Evolutionary conservation across 2,888 invertebrate genomes (phyloP).

Genomic region (Cerastis rubricosa): DNA sequence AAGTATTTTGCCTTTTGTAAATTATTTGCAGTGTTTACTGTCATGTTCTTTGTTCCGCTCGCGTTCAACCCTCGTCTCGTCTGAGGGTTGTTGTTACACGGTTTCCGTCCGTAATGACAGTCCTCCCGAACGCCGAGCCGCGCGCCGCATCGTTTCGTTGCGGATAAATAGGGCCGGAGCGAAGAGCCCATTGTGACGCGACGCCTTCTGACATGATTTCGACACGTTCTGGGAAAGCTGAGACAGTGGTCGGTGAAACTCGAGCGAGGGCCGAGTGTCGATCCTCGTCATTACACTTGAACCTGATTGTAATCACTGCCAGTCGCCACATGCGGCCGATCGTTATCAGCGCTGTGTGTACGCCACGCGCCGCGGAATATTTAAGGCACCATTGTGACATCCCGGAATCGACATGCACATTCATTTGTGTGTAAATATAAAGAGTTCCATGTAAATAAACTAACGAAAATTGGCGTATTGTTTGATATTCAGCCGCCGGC

Average conservation of each 20-base stretch:
- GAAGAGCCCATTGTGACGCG: slow-evolving; percentile 34
- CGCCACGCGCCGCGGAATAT: slow-evolving; percentile 27
- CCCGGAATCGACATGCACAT: slow-evolving; percentile 13
- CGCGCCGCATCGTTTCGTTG: slow-evolving; percentile 15
- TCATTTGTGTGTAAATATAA: slow-evolving; percentile 31
- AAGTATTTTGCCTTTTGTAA: slow-evolving; percentile 52
- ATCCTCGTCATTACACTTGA: slow-evolving; percentile 10
- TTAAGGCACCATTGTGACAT: slow-evolving; percentile 33
- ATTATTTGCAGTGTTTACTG: slow-evolving; percentile 62
- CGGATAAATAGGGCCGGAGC: slow-evolving; percentile 34
- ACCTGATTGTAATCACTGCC: slow-evolving; percentile 27
- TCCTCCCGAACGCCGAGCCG: slow-evolving; percentile 9
- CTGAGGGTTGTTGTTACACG: slow-evolving; percentile 57
- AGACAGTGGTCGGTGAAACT: slow-evolving; percentile 45
- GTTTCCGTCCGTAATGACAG: slow-evolving; percentile 56
- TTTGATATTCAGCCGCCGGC: slow-evolving; percentile 29
- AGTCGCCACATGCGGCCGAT: slow-evolving; percentile 30
- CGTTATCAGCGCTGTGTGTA: slow-evolving; percentile 18
- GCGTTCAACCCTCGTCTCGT: slow-evolving; percentile 56
- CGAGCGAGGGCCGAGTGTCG: not conserved
- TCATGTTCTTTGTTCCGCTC: slow-evolving; percentile 52
- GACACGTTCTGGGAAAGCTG: slow-evolving; percentile 56
- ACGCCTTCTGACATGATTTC: slow-evolving; percentile 48
- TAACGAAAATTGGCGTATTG: slow-evolving; percentile 32
- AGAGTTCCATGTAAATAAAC: slow-evolving; percentile 34